These are phyloP conservation scores for Allobates femoralis DNA, from an alignment of 2,797 vertebrate species.

Conservation along the genomic window DNA sequence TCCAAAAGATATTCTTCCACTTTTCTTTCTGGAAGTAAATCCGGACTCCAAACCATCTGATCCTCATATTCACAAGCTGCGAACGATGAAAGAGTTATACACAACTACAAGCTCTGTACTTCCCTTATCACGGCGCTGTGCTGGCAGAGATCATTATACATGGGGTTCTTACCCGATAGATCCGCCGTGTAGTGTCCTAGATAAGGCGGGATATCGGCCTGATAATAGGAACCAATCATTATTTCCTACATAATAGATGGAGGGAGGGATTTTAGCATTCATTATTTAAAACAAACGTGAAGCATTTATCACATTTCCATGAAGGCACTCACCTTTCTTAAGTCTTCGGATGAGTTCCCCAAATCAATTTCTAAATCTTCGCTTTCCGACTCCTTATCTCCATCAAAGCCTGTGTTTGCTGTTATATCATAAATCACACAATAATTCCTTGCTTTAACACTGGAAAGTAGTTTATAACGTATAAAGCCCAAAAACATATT, in stretches of 20 bases:
- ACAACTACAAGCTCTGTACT: neutral
- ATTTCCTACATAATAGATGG: constrained; percentile 83
- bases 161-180: constrained; percentile 81
- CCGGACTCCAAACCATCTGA: constrained; percentile 93
- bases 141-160: neutral
- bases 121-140: neutral
- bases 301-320: neutral
- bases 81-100: constrained; percentile 35
- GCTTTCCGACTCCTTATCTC: constrained; percentile 94
- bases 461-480: no score
- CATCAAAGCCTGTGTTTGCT: constrained; percentile 93
- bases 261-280: neutral
- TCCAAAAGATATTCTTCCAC: constrained; percentile 91
- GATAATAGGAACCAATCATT: constrained; percentile 94
- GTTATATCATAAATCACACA: constrained; percentile 64
- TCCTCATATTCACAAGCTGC: constrained; percentile 92
- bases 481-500: no score
- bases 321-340: constrained; percentile 84
- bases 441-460: neutral
- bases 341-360: constrained; percentile 88
- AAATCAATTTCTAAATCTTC: constrained; percentile 86
- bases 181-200: constrained; percentile 82
- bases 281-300: neutral
- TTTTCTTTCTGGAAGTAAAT: constrained; percentile 85
- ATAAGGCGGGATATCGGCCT: constrained; percentile 92